Evolutionary conservation across 2,888 invertebrate species (phyloP).

Genomic region (Leptopilina drosophilae): DNA sequence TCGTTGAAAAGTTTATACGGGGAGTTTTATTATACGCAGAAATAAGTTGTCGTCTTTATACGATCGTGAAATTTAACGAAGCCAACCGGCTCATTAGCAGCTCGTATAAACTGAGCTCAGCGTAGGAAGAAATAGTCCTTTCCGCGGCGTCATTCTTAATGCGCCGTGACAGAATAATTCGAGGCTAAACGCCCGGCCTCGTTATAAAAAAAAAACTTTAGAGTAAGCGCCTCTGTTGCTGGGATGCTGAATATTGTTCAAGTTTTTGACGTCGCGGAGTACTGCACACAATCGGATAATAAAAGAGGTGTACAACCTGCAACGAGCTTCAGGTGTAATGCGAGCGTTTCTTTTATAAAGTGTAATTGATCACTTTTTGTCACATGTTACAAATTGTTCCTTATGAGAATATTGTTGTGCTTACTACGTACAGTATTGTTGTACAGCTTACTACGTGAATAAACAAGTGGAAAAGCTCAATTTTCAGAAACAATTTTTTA

Average conservation of each 20-base stretch:
- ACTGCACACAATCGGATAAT: constrained; percentile 21
- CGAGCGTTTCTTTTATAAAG: constrained; percentile 67
- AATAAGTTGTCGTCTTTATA: constrained; percentile 64
- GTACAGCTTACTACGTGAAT: constrained; percentile 51
- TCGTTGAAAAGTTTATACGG: constrained; percentile 35
- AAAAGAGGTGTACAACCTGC: constrained; percentile 55
- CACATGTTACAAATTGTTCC: constrained; percentile 71
- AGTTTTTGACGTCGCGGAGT: constrained; percentile 10
- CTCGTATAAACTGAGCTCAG: constrained; percentile 61
- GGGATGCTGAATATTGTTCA: constrained; percentile 21
- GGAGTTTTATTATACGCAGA: constrained; percentile 48
- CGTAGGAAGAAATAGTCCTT: constrained; percentile 60
- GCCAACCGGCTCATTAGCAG: constrained; percentile 67
- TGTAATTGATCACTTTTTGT: constrained; percentile 72
- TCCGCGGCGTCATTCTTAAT: constrained; percentile 64
- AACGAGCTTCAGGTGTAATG: constrained; percentile 48
- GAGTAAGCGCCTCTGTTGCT: constrained; percentile 48
- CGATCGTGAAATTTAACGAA: constrained; percentile 67
- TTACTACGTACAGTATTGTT: too few relatives aligned
- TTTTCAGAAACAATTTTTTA: too few relatives aligned
- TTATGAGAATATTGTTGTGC: constrained; percentile 57
- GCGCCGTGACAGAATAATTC: constrained; percentile 73
- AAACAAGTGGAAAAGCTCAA: constrained; percentile 10
- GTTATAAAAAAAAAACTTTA: constrained; percentile 60
- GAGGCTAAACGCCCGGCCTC: constrained; percentile 65